Conservation (phyloP, 2,888 invertebrate species). For the Drosophila crucigera region DNA sequence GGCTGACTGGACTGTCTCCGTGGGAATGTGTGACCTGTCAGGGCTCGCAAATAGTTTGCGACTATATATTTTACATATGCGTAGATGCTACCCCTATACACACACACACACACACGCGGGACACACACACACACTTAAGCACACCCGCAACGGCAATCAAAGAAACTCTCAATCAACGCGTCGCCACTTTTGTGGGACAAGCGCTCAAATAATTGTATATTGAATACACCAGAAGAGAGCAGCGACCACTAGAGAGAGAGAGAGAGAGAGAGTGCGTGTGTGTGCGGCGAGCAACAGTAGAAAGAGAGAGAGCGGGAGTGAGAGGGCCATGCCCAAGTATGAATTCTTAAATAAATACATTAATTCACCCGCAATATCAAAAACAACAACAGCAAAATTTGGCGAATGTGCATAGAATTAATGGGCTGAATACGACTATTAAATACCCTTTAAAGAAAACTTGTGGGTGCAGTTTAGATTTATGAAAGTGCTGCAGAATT, state of each 20-base stretch:
- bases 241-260: conserved; percentile 13
- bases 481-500: not conserved
- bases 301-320: conserved; percentile 8
- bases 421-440: not conserved
- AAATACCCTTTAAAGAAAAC: conserved; percentile 11
- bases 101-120: conserved; percentile 6
- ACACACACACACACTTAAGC: conserved; percentile 25
- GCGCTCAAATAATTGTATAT: conserved; percentile 65
- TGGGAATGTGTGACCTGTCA: conserved; percentile 53
- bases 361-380: conserved; percentile 54
- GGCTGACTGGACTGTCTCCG: not conserved
- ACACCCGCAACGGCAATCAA: conserved; percentile 60
- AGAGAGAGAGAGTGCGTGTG: conserved; percentile 5
- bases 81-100: conserved; percentile 19
- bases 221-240: conserved; percentile 33
- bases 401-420: conserved; percentile 2
- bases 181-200: conserved; percentile 69
- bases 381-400: conserved; percentile 13
- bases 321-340: conserved; percentile 19
- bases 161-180: conserved; percentile 79
- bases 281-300: conserved; percentile 3
- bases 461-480: not conserved
- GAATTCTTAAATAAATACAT: conserved; percentile 70
- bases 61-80: conserved; percentile 56
- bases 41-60: conserved; percentile 54